Conservation (phyloP, 2,888 invertebrate species). For the Melolontha melolontha region DNA sequence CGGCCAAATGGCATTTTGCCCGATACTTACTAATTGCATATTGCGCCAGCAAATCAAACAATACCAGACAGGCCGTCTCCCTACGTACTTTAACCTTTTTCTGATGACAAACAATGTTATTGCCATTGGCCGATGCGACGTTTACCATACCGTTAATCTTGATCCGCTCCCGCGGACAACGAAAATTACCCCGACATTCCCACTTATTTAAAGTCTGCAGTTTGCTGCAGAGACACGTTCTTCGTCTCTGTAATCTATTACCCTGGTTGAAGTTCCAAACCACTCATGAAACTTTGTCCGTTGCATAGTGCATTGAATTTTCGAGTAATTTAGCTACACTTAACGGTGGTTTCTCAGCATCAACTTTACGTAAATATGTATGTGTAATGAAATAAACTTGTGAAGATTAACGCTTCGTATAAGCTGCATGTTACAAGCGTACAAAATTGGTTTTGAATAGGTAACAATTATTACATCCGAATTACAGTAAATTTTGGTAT, state of each 20-base stretch:
- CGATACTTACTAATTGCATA: slow-evolving; percentile 32
- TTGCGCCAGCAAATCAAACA: slow-evolving; percentile 24
- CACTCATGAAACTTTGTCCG: slow-evolving; percentile 24
- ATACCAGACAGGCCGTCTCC: slow-evolving; percentile 10
- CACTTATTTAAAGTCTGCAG: slow-evolving; percentile 20
- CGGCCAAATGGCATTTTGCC: slow-evolving; percentile 35
- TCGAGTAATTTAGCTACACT: slow-evolving; percentile 22
- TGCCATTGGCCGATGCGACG: slow-evolving; percentile 15
- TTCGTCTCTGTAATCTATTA: slow-evolving; percentile 27
- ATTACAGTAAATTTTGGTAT: too few relatives aligned
- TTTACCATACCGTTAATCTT: slow-evolving; percentile 29
- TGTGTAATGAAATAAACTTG: too few relatives aligned
- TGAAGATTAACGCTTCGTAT: too few relatives aligned
- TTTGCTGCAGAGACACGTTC: slow-evolving; percentile 3
- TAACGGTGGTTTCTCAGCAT: slow-evolving; percentile 12
- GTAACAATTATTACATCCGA: too few relatives aligned
- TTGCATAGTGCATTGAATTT: neutral
- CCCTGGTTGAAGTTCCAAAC: slow-evolving; percentile 19
- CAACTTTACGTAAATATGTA: too few relatives aligned
- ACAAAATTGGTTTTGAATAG: too few relatives aligned
- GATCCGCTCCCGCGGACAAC: neutral
- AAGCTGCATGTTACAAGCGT: too few relatives aligned
- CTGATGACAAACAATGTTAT: slow-evolving; percentile 20
- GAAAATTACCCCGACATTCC: slow-evolving; percentile 15
- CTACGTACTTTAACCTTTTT: slow-evolving; percentile 24